Base-by-base conservation (phyloP, 1,140 invertebrate species). In the Alviniconcha marisindica region DNA sequence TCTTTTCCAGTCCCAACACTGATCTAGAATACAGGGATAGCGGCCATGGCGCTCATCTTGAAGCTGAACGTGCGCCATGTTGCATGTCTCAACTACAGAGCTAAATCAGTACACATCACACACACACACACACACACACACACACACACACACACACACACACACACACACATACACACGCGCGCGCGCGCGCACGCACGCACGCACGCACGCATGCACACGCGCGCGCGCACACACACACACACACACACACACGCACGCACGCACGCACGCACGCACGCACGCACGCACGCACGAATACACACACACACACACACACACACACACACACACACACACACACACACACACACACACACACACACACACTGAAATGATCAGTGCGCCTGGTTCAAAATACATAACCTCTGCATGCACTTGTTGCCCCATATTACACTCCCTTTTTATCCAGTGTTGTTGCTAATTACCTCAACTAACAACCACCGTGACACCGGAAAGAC, bases 111-210 rank as follows among this genome's bases (percentile, higher is more conserved):
- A 60, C 56, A 60, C n/a, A 24, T 28, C 18, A 60, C 15, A 24
- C 56, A 60, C 56, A 60, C 56, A 60, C 56, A 60, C 56, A 60
- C 56, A 60, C 1, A 60, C 56, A 60, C 56, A 60, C 56, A 60
- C 56, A 60, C 56, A 60, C 56, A 60, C 56, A 24, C 56, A 60
- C 56, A 60, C 56, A 60, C 56, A 60, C 56, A 60, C 56, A 60
- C 56, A 60, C 56, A 60, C 56, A 60, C 56, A 60, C 56, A 24
- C 56, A 60, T 28, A 60, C 56, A n/a, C 56, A 60, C 56, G n/a
- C 56, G n/a, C 56, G n/a, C n/a, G n/a, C 56, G n/a, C 56, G n/a
- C n/a, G n/a, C 56, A 18, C 15, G n/a, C 56, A 60, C n/a, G n/a
- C n/a, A n/a, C 56, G 7, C 56, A 60, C 15, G n/a, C 56, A 60